A percentile compares a stretch with the other conserved stretches of the same genome.
Conservation (phyloP, 2,888 invertebrate species). For the Vanessa cardui region DNA sequence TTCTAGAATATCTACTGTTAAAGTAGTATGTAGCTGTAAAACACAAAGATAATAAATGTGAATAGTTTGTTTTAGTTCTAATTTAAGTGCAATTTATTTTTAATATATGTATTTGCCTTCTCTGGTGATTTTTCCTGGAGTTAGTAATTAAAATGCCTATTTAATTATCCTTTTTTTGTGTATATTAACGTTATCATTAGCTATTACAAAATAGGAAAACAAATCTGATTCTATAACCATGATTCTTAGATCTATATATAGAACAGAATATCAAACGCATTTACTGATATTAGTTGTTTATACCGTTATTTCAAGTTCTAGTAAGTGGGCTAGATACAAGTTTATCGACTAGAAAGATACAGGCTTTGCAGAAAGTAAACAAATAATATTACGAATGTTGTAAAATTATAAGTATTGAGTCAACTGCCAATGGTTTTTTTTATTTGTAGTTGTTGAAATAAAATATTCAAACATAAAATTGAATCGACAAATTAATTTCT, state of each 20-base stretch:
- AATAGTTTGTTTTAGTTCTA: too few species aligned
- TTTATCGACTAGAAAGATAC: neutral
- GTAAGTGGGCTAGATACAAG: conserved; percentile 17
- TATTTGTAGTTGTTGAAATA: too few species aligned
- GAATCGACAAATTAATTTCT: too few species aligned
- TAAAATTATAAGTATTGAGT: neutral
- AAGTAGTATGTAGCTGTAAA: too few species aligned
- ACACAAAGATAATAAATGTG: too few species aligned
- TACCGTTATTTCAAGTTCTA: conserved; percentile 25
- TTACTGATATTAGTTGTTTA: conserved; percentile 8
- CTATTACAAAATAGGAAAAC: neutral
- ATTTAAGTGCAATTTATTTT: too few species aligned
- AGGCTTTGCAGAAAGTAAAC: neutral
- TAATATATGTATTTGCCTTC: too few species aligned
- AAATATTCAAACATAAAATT: too few species aligned
- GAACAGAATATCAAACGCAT: conserved; percentile 12
- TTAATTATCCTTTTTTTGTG: neutral
- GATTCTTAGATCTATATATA: conserved; percentile 8
- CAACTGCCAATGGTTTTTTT: too few species aligned
- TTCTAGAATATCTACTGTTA: too few species aligned
- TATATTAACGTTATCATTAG: neutral
- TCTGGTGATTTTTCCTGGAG: too few species aligned
- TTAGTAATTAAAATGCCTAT: too few species aligned
- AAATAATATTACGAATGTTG: neutral
- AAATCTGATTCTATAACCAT: neutral